Conservation (phyloP, 2,113 vertebrate genomes). For the Litocranius walleri region DNA sequence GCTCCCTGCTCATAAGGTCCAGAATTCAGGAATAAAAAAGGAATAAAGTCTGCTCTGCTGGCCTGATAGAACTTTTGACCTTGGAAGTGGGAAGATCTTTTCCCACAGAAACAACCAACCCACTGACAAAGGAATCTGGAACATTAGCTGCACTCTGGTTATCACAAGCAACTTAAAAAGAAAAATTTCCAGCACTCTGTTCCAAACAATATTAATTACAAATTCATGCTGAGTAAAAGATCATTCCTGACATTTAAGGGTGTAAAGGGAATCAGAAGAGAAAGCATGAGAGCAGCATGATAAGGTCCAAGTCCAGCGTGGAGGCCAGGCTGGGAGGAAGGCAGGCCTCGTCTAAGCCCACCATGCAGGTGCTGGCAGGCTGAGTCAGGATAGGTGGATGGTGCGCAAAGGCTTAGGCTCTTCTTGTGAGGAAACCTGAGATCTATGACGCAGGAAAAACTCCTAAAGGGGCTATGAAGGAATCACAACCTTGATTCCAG, state of each 20-base stretch:
- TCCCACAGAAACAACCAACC: not conserved
- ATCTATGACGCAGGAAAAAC: not conserved
- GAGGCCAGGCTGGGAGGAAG: not conserved
- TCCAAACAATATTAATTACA: not conserved
- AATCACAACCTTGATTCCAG: not conserved
- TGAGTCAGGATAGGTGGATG: rapidly evolving
- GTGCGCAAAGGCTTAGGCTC: not conserved
- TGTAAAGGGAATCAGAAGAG: not conserved
- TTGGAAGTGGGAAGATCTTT: not conserved
- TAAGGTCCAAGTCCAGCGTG: not conserved
- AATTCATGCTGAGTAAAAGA: not conserved
- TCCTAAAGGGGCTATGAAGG: not conserved
- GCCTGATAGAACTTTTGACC: not conserved
- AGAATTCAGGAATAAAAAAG: not conserved
- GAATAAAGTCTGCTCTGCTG: not conserved
- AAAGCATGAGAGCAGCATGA: not conserved
- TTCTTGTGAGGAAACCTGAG: not conserved
- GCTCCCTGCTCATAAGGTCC: not conserved
- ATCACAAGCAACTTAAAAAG: not conserved
- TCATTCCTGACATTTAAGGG: not conserved
- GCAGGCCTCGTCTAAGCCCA: not conserved
- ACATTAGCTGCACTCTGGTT: not conserved
- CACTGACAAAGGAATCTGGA: not conserved
- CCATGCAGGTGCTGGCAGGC: not conserved
- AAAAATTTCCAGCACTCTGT: not conserved